phyloP scores from a whole-genome alignment of 2,113 vertebrate genomes.

The Brachyhypopomus gauderio region DNA sequence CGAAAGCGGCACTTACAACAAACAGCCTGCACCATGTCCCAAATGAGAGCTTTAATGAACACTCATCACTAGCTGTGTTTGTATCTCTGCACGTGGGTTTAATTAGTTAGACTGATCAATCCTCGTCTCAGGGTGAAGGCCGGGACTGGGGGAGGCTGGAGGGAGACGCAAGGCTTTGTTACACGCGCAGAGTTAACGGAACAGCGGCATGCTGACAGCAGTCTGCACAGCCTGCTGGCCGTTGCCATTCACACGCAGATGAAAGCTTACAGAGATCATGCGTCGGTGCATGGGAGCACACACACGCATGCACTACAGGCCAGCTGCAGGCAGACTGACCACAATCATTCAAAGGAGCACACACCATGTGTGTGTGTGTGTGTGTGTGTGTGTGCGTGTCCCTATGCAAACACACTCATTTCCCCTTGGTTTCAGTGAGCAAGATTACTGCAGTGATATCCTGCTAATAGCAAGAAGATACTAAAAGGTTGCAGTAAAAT shows the following conservation, averaged over 20 bases:
- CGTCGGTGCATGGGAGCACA: slow-evolving; percentile 8
- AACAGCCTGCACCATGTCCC: slow-evolving; percentile 8
- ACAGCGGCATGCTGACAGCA: slow-evolving; percentile 38
- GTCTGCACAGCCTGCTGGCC: slow-evolving; percentile 37
- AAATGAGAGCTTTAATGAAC: slow-evolving; percentile 22
- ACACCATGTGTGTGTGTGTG: background rate
- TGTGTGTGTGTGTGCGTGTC: slow-evolving; percentile 15
- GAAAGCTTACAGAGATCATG: slow-evolving; percentile 40
- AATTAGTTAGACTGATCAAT: slow-evolving; percentile 43
- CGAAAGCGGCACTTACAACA: slow-evolving; percentile 6
- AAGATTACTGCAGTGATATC: slow-evolving; percentile 39
- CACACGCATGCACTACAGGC: background rate
- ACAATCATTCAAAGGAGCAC: background rate
- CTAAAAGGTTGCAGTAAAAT: slow-evolving; percentile 25
- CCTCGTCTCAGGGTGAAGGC: slow-evolving; percentile 3
- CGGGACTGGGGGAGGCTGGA: slow-evolving; percentile 12
- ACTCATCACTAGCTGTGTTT: slow-evolving; percentile 7
- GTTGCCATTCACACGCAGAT: slow-evolving; percentile 36
- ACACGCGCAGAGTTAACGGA: slow-evolving; percentile 13
- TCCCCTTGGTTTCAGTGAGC: slow-evolving; percentile 19
- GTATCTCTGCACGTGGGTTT: slow-evolving; percentile 21
- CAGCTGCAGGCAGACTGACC: slow-evolving; percentile 25
- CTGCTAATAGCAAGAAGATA: background rate
- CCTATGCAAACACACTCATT: slow-evolving; percentile 30
- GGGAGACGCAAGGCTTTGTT: background rate